These are phyloP conservation scores for Sycophila sp. DNA, from an alignment of 1,140 invertebrate genomes.

Conservation along the genomic window DNA sequence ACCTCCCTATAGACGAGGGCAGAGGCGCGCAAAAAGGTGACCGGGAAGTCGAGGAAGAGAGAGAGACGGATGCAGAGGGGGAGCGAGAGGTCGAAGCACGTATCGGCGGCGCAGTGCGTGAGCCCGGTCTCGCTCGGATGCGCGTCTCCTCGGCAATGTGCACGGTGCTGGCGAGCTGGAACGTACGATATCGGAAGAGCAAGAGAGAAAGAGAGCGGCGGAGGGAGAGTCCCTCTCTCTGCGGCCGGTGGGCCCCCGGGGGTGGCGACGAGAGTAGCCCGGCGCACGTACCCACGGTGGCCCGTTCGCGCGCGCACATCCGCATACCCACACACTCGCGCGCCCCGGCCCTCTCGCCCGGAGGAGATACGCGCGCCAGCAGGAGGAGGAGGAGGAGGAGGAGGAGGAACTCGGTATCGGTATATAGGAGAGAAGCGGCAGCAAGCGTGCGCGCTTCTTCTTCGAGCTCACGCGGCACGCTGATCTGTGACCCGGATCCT, in stretches of 20 bases:
- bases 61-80: not conserved
- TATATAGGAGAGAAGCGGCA: too few species aligned
- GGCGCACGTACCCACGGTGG: not conserved
- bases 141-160: too few species aligned
- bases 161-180: too few species aligned
- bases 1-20: too few species aligned
- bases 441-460: too few species aligned
- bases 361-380: not conserved
- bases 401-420: too few species aligned
- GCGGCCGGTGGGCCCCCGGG: too few species aligned
- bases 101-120: not conserved
- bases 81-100: not conserved
- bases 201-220: not conserved
- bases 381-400: too few species aligned
- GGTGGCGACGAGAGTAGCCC: not conserved
- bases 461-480: slow-evolving; percentile 44
- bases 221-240: not conserved
- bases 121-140: too few species aligned
- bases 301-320: not conserved
- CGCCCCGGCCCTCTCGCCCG: not conserved
- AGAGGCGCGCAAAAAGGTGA: too few species aligned
- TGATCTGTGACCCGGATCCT: slow-evolving; percentile 69
- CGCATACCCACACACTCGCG: not conserved
- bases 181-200: too few species aligned
- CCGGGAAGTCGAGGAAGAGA: not conserved